A percentile compares a stretch with the other conserved stretches of the same genome.
Conservation (phyloP, 2,888 invertebrate species). For the Meiosimyza platycephala region DNA sequence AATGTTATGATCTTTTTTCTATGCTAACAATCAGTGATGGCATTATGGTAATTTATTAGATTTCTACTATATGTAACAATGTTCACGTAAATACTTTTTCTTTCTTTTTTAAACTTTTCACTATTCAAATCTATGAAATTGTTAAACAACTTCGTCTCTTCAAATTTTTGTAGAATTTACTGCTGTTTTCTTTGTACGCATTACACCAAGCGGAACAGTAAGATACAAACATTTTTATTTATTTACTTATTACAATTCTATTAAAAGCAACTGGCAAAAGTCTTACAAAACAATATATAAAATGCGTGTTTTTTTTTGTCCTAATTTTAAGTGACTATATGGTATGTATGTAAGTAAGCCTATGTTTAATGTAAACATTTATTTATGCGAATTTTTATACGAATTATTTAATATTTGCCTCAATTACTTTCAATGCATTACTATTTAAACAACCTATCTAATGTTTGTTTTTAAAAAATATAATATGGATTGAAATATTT, state of each 20-base stretch:
- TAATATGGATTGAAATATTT: no score
- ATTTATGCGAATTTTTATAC: background rate
- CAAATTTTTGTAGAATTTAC: no score
- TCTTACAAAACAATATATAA: no score
- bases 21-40: background rate
- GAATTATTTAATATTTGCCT: background rate
- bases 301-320: no score
- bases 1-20: background rate
- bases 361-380: constrained; percentile 25
- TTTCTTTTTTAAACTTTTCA: constrained; percentile 14
- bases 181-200: no score
- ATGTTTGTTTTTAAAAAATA: background rate
- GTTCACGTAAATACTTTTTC: constrained; percentile 31
- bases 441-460: constrained; percentile 40
- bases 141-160: constrained; percentile 20
- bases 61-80: no score
- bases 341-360: constrained; percentile 2
- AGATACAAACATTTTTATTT: background rate
- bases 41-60: no score
- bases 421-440: constrained; percentile 3
- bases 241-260: background rate
- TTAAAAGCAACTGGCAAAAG: background rate
- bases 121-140: constrained; percentile 34
- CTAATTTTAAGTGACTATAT: background rate
- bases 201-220: no score